phyloP scores from a whole-genome alignment of 2,797 vertebrate genomes.

The Tragopan temminckii region DNA sequence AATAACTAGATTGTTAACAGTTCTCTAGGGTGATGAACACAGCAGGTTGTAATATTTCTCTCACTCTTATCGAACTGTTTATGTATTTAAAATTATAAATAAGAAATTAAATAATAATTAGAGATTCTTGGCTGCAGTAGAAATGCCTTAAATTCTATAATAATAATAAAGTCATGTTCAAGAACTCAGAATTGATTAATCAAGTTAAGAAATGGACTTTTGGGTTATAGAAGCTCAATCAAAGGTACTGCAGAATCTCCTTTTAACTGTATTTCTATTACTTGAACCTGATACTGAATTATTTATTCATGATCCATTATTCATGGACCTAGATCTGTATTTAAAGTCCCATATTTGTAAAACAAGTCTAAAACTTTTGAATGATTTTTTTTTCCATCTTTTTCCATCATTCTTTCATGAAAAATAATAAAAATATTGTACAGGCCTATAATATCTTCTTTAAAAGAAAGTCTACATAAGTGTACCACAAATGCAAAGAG shows the following conservation, averaged over 20 bases:
- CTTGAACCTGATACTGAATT: not conserved
- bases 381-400: not conserved
- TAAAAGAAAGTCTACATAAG: not conserved
- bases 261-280: not conserved
- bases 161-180: not conserved
- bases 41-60: not conserved
- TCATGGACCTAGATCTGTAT: not conserved
- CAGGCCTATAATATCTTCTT: not conserved
- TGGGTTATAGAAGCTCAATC: not conserved
- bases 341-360: not conserved
- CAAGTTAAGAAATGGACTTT: not conserved
- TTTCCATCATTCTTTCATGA: not conserved
- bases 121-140: not conserved
- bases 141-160: not conserved
- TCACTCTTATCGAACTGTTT: not conserved
- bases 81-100: not conserved
- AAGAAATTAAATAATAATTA: not conserved
- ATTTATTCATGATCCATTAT: not conserved
- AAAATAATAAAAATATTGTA: not conserved
- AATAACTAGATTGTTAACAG: not conserved
- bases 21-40: not conserved
- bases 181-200: not conserved
- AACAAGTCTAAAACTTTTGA: not conserved
- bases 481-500: not conserved
- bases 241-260: not conserved